Percentiles rank a stretch among this genome's conserved stretches.
Conservation (phyloP, 2,113 vertebrate genomes). For the Marmota flaviventris region DNA sequence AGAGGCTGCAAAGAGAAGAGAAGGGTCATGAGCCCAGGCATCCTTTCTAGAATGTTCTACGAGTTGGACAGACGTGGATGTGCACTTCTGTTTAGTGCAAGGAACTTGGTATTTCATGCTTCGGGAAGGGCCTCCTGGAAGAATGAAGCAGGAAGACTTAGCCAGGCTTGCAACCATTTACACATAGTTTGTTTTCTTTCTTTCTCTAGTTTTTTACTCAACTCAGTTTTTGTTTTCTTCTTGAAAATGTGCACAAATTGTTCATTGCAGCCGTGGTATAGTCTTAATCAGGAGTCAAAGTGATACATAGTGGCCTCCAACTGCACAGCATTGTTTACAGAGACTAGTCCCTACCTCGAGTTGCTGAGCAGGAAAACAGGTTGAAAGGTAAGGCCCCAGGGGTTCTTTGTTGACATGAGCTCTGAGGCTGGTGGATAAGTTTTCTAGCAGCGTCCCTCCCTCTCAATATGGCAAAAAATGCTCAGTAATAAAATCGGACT, state of each 20-base stretch:
- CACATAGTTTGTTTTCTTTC: background rate
- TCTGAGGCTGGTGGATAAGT: background rate
- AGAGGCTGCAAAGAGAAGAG: background rate
- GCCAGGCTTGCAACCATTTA: background rate
- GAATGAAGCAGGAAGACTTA: background rate
- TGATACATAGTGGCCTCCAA: background rate
- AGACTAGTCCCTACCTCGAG: background rate
- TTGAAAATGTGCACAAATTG: background rate
- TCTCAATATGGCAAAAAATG: background rate
- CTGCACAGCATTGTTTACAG: background rate
- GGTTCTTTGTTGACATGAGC: background rate
- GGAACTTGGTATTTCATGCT: background rate
- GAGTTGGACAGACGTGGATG: background rate
- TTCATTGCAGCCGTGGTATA: background rate
- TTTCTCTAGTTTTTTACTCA: background rate
- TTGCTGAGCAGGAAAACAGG: background rate
- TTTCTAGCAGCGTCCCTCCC: background rate
- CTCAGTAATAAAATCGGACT: constrained; percentile 37
- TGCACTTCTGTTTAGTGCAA: background rate
- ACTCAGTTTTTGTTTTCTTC: background rate
- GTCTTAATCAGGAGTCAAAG: background rate
- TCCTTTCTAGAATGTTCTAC: background rate
- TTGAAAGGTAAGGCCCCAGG: background rate
- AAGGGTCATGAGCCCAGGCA: background rate
- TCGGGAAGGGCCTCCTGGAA: background rate